phyloP scores from a whole-genome alignment of 2,797 vertebrate species.

The Channallabes apus region DNA sequence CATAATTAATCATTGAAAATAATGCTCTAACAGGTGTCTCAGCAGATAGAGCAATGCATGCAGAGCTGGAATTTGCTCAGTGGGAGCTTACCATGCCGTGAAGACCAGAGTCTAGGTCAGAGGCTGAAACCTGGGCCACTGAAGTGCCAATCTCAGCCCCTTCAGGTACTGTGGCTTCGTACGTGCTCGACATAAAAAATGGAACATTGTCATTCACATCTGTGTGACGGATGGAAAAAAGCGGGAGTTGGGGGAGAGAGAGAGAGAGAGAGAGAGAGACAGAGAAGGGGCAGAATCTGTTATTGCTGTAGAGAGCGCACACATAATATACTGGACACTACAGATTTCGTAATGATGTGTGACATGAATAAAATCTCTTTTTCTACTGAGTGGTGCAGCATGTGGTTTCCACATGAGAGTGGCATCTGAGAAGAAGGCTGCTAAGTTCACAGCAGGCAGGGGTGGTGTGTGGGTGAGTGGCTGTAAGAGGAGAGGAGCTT shows the following conservation, averaged over 20 bases:
- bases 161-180: slow-evolving; percentile 84
- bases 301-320: slow-evolving; percentile 9
- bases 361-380: slow-evolving; percentile 13
- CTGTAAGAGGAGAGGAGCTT: slow-evolving; percentile 29
- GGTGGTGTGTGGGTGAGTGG: slow-evolving; percentile 40
- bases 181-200: slow-evolving; percentile 85
- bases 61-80: background rate
- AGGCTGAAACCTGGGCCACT: slow-evolving; percentile 81
- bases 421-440: slow-evolving; percentile 26
- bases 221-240: slow-evolving; percentile 57
- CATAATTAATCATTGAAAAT: background rate
- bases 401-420: slow-evolving; percentile 14
- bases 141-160: slow-evolving; percentile 79
- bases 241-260: background rate
- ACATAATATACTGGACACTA: slow-evolving; percentile 8
- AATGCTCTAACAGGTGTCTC: background rate
- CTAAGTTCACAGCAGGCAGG: slow-evolving; percentile 27
- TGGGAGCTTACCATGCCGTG: slow-evolving; percentile 79
- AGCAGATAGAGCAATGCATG: background rate
- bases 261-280: background rate
- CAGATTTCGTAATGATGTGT: background rate
- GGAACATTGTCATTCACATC: slow-evolving; percentile 92
- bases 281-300: background rate
- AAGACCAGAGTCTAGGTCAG: slow-evolving; percentile 83
- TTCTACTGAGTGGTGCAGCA: background rate